Evolutionary conservation across 2,888 invertebrate genomes (phyloP), one percentile per base, ranked within the genome.

Genomic region (Dicycla oo): DNA sequence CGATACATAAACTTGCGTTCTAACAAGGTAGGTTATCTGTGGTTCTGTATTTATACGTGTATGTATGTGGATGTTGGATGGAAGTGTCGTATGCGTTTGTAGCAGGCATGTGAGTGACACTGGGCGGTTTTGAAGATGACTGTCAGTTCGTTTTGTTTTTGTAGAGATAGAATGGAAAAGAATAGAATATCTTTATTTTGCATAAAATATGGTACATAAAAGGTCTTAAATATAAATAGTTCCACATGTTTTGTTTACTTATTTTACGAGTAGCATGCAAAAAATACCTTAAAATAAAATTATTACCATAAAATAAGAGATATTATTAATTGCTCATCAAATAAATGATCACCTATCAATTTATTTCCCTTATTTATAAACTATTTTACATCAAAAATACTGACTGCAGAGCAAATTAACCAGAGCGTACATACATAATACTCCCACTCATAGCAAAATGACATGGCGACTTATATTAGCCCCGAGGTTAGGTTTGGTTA

Each of bases 1-100:
- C 11, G 30, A 79, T 78, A 82, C 26, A 82, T 72, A 82, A 72
- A 72, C 73, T 47, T 60, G 51, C 56, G 54, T 70, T 51, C 49
- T 65, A 78, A 68, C 69, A 47, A 69, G 63, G 40, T 69, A 62
- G 61, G 78, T 77, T 77, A 69, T 65, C 64, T 69, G 43, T 69
- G 51, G 38, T 30, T 49, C 43, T 60, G 57, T 78, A 63, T 56
- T 47, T 40, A 58, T 77, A 57, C 60, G 20, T 64, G 20, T 60
- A 51, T 47, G 23, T 56, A 30, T 47, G 18, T 58, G 38, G 47
- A 20, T 43, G 38, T 71, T 61, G 49, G 69, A 47, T 61, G 49
- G 69, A 47, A 60, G 53, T 53, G 61, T 68, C 53, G 65, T 65
- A 49, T 78, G 54, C 60, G 72, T 79, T 63, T 30, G 68, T 65